phyloP scores from a whole-genome alignment of 1,140 invertebrate genomes.

The Mamestra configurata region DNA sequence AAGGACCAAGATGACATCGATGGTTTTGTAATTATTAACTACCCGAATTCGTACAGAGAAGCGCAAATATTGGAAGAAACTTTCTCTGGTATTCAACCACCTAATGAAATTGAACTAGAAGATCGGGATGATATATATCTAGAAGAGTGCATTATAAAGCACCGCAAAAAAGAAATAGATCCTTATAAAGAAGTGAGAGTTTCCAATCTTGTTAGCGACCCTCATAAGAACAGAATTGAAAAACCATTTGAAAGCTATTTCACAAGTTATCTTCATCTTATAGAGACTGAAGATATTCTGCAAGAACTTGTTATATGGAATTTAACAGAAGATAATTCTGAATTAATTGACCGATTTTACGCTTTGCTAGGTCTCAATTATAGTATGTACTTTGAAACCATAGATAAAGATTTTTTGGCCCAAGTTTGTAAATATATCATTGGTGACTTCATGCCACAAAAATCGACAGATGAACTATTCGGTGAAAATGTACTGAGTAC shows the following conservation, averaged over 20 bases:
- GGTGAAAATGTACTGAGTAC: conserved; percentile 77
- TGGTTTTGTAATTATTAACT: conserved; percentile 90
- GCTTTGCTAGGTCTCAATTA: conserved; percentile 87
- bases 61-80: conserved; percentile 88
- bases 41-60: conserved; percentile 88
- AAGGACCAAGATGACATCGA: conserved; percentile 84
- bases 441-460: conserved; percentile 85
- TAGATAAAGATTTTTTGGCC: conserved; percentile 87
- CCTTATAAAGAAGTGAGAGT: conserved; percentile 72
- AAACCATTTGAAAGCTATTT: conserved; percentile 87
- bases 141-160: conserved; percentile 84
- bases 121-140: conserved; percentile 80
- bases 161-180: conserved; percentile 78
- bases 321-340: conserved; percentile 80
- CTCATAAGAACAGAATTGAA: conserved; percentile 70
- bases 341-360: conserved; percentile 89
- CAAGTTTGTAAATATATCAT: conserved; percentile 88
- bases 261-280: conserved; percentile 87
- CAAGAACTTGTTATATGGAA: conserved; percentile 83
- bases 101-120: conserved; percentile 69
- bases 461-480: conserved; percentile 85
- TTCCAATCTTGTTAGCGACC: conserved; percentile 85
- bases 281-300: conserved; percentile 80
- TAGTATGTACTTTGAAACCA: conserved; percentile 87
- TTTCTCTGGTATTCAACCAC: conserved; percentile 78